Conservation (phyloP, 2,888 invertebrate genomes). For the Yponomeuta cagnagella region DNA sequence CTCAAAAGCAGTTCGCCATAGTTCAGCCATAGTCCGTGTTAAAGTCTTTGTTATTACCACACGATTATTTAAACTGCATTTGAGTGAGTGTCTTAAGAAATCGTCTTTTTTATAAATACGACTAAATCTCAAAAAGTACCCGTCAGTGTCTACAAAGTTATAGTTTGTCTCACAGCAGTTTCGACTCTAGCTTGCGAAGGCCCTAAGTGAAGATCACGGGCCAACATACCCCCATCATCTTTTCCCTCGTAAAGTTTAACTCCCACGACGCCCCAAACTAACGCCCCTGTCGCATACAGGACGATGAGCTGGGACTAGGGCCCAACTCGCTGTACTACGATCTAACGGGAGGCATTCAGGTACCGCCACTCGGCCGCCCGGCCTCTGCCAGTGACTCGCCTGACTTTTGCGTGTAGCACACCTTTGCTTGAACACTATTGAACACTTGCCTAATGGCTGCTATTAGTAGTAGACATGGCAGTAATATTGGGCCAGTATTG, state of each 20-base stretch:
- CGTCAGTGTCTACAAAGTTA: too few species aligned
- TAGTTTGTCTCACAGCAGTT: too few species aligned
- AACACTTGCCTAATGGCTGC: neutral
- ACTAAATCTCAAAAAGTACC: too few species aligned
- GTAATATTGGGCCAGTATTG: too few species aligned
- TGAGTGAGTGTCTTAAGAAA: too few species aligned
- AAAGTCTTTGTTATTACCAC: too few species aligned
- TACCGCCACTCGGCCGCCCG: conserved; percentile 35
- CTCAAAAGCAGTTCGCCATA: too few species aligned
- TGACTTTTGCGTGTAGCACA: neutral
- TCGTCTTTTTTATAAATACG: too few species aligned
- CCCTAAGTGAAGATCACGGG: neutral
- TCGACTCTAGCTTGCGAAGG: too few species aligned
- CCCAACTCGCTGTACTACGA: conserved; percentile 74
- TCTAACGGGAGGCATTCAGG: conserved; percentile 75
- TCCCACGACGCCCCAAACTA: neutral
- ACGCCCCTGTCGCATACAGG: conserved; percentile 37
- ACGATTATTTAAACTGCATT: too few species aligned
- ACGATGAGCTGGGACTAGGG: conserved; percentile 72
- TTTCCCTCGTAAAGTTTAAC: neutral
- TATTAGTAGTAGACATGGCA: too few species aligned
- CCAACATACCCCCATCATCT: neutral
- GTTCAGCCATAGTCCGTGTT: too few species aligned
- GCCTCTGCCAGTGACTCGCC: neutral
- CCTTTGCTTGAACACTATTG: conserved; percentile 3